Conservation (phyloP, 1,140 invertebrate species). For the Drusus annulatus region DNA sequence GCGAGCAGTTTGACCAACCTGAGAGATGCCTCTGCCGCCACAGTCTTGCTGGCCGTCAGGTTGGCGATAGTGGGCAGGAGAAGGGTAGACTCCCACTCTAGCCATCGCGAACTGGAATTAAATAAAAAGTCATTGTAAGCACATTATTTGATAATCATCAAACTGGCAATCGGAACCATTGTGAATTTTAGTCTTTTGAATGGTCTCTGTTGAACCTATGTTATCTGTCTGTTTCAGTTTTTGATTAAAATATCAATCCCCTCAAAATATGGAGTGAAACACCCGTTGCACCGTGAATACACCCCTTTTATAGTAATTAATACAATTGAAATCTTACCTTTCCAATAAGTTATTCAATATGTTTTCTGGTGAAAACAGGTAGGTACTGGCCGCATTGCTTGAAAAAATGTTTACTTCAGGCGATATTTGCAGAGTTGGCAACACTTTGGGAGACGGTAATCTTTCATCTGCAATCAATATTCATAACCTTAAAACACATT, state of each 20-base stretch:
- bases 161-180: no score
- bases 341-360: background rate
- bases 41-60: slow-evolving; percentile 67
- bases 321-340: background rate
- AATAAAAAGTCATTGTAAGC: background rate
- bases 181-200: no score
- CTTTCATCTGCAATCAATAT: slow-evolving; percentile 62
- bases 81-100: slow-evolving; percentile 83
- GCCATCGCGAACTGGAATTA: slow-evolving; percentile 73
- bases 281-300: no score
- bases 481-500: slow-evolving; percentile 47
- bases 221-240: no score
- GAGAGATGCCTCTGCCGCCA: slow-evolving; percentile 68
- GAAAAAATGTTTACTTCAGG: slow-evolving; percentile 66
- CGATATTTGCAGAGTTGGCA: slow-evolving; percentile 65
- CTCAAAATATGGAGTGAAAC: no score
- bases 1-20: slow-evolving; percentile 67
- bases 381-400: slow-evolving; percentile 67
- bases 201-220: no score
- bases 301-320: background rate
- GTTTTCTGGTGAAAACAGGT: slow-evolving; percentile 61
- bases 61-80: slow-evolving; percentile 74
- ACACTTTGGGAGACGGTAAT: slow-evolving; percentile 63
- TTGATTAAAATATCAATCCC: no score
- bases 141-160: no score